These are phyloP conservation scores for Odiellus spinosus DNA, from an alignment of 2,888 invertebrate species.

Conservation along the genomic window DNA sequence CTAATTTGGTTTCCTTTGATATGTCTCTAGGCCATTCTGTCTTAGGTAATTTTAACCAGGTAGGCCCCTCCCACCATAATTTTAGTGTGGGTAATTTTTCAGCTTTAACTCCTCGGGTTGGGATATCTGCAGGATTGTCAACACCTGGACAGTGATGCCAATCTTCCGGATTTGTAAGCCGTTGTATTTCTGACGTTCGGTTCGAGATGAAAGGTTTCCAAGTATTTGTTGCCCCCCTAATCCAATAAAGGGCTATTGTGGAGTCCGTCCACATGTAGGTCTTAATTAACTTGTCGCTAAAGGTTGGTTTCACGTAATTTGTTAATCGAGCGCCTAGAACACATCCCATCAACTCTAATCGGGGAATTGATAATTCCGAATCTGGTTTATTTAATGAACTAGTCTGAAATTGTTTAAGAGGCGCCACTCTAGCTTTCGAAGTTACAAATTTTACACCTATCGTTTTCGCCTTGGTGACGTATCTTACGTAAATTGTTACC, in stretches of 20 bases:
- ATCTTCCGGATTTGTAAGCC: conserved; percentile 3
- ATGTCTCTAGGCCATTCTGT: neutral
- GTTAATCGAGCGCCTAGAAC: conserved; percentile 3
- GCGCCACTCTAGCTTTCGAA: conserved; percentile 14
- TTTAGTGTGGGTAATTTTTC: conserved; percentile 3
- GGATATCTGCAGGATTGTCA: conserved; percentile 24
- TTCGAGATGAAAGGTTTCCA: conserved; percentile 21
- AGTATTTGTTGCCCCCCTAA: conserved; percentile 7
- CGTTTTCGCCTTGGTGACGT: neutral
- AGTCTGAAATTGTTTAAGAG: conserved; percentile 11
- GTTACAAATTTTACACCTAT: conserved; percentile 10
- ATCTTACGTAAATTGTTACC: conserved; percentile 15
- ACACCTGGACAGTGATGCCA: conserved; percentile 20
- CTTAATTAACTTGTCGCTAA: neutral
- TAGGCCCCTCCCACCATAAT: conserved; percentile 22
- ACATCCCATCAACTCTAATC: conserved; percentile 19
- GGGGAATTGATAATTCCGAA: conserved; percentile 15
- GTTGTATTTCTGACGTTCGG: conserved; percentile 19
- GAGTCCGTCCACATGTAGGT: conserved; percentile 18
- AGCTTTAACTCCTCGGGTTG: conserved; percentile 19
- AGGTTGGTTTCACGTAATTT: neutral
- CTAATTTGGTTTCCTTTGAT: too few species aligned
- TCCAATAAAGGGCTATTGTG: conserved; percentile 18
- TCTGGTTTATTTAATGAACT: too few species aligned
- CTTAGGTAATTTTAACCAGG: conserved; percentile 11